phyloP scores from a whole-genome alignment of 2,888 invertebrate species.

The Salticus scenicus region DNA sequence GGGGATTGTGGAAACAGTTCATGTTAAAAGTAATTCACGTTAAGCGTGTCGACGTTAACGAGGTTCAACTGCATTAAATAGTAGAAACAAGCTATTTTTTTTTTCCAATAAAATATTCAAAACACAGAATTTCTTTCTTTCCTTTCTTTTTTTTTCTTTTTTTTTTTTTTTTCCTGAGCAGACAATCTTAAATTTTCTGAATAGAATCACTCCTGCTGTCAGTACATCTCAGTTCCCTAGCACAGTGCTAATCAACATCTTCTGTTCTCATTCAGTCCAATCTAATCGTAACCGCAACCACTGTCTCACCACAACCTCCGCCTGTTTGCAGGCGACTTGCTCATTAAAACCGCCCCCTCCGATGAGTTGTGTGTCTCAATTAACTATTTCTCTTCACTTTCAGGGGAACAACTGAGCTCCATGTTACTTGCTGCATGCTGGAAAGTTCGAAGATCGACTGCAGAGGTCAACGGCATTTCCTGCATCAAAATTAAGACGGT shows the following conservation, averaged over 20 bases:
- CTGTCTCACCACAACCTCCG: neutral
- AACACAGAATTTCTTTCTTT: no score
- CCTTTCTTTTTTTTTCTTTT: no score
- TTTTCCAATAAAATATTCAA: no score
- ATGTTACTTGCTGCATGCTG: neutral
- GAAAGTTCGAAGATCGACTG: neutral
- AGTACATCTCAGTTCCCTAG: neutral
- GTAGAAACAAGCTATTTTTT: no score
- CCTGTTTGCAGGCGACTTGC: neutral
- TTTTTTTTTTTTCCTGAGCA: no score
- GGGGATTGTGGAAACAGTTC: no score
- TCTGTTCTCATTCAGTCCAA: neutral
- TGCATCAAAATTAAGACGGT: neutral
- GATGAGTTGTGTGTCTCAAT: neutral
- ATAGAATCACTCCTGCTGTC: no score
- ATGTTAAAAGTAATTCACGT: no score
- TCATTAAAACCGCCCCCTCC: slow-evolving; percentile 19
- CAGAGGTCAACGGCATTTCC: neutral
- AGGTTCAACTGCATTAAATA: no score
- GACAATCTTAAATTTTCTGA: no score
- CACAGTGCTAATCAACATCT: neutral
- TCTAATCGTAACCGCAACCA: neutral
- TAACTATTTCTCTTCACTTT: neutral
- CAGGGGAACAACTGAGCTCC: neutral
- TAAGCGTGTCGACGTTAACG: no score